A percentile compares a stretch with the other conserved stretches of the same genome.
Conservation (phyloP, 1,140 invertebrate genomes). For the Drosophila mauritiana region DNA sequence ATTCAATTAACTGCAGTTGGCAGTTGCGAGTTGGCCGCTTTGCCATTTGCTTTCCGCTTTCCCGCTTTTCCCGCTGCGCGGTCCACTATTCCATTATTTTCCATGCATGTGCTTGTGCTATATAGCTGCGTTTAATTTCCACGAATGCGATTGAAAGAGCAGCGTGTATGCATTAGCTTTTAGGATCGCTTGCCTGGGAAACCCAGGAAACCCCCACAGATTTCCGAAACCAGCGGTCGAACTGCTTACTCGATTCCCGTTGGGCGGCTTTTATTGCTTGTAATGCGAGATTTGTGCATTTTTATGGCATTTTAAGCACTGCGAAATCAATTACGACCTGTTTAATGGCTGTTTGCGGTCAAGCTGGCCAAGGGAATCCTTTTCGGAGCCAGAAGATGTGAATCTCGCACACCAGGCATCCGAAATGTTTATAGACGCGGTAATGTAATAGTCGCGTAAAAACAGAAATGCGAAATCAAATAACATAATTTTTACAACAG, state of each 20-base stretch:
- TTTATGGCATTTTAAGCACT: constrained; percentile 69
- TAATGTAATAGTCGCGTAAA: constrained; percentile 34
- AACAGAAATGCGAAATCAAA: constrained; percentile 20
- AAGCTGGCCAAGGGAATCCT: constrained; percentile 13
- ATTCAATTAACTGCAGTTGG: constrained; percentile 73
- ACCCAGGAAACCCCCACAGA: background rate
- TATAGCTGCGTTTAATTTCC: constrained; percentile 54
- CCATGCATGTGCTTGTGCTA: constrained; percentile 28
- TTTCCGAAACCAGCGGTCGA: background rate
- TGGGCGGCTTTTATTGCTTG: constrained; percentile 45
- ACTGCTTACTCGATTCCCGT: constrained; percentile 9
- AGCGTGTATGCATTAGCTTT: constrained; percentile 39
- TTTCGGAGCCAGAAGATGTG: background rate
- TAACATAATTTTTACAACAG: constrained; percentile 12
- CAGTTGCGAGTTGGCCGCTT: constrained; percentile 42
- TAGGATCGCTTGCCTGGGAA: constrained; percentile 9
- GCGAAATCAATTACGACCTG: constrained; percentile 61
- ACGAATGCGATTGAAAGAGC: background rate
- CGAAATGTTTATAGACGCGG: constrained; percentile 25
- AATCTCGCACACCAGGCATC: background rate
- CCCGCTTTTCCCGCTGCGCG: constrained; percentile 14
- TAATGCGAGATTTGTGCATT: constrained; percentile 64
- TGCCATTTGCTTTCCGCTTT: constrained; percentile 35
- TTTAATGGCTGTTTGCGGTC: constrained; percentile 62
- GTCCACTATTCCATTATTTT: constrained; percentile 68